Evolutionary conservation across 1,140 invertebrate species (phyloP), one percentile per base, ranked within the genome.

Genomic region (Cyrtorhinus lividipennis): DNA sequence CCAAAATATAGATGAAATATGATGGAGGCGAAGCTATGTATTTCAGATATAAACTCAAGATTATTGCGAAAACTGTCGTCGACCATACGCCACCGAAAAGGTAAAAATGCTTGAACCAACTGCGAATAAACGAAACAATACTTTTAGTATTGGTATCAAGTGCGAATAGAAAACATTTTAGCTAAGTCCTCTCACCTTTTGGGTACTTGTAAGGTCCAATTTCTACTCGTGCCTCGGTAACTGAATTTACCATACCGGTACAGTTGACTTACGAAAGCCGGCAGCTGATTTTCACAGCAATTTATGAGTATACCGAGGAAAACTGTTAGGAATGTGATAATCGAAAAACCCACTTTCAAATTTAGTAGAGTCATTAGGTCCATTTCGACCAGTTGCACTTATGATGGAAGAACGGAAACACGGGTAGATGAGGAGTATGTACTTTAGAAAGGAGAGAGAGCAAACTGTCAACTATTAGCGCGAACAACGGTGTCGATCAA

Each of bases 71-170:
- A 24, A 75, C 70, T 26, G 73, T 53, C 25, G 74, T 70, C 56
- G 78, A 78, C 63, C 79, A 73, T 22, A 82, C 64, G n/a, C 77
- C 73, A 18, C 83, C 79, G 68, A 85, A 81, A 2, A 80, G 62
- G 69, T 89, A 90, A 69, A 88, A 88, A 73, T 90, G 86, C 68
- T 72, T 77, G 68, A 87, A 89, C 75, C 80, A 85, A 48, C 77
- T 78, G 64, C 69, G 30, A n/a, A n/a, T 65, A 71, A 67, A 53
- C 30, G 30, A 38, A 15, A 38, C 5, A 38, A 38, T 38, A 38
- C 30, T n/a, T n/a, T n/a, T n/a, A n/a, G 13, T 46, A n/a, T n/a
- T n/a, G 24, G 45, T 3, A 25, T 22, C 26, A 53, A 46, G n/a
- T 58, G 61, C 56, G 15, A 53, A 64, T 30, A 53, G 5, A 63